A percentile compares a stretch with the other conserved stretches of the same genome.
phyloP scores from a whole-genome alignment of 2,888 invertebrate genomes.

The Beris morrisii region DNA sequence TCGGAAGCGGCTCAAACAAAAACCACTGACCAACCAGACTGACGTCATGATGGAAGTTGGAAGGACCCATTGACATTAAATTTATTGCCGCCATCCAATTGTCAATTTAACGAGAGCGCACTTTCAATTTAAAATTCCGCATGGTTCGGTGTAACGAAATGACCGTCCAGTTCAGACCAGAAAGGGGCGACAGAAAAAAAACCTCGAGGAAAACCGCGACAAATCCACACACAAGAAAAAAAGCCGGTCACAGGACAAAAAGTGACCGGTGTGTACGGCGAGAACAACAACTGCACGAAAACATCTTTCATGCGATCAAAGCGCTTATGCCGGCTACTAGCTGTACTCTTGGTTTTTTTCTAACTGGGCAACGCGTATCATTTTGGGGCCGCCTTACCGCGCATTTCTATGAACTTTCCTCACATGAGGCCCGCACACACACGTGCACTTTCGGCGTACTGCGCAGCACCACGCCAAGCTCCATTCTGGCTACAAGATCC shows the following conservation, averaged over 20 bases:
- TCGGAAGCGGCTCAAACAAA: slow-evolving; percentile 22
- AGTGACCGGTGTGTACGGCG: slow-evolving; percentile 5
- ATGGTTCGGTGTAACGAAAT: slow-evolving; percentile 12
- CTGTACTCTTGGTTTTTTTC: slow-evolving; percentile 39
- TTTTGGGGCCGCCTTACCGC: not conserved
- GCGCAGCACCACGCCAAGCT: slow-evolving; percentile 3
- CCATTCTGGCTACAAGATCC: not conserved
- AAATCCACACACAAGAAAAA: not conserved
- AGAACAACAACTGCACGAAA: not conserved
- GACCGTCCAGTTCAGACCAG: not conserved
- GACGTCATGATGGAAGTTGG: slow-evolving; percentile 35
- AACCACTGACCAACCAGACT: slow-evolving; percentile 22
- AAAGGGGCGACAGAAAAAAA: not conserved
- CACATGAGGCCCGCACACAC: not conserved
- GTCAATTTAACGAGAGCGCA: slow-evolving; percentile 43
- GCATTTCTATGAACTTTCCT: slow-evolving; percentile 6
- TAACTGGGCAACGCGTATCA: not conserved
- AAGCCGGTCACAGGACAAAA: not conserved
- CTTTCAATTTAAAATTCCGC: slow-evolving; percentile 40
- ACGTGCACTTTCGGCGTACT: not conserved
- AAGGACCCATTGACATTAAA: slow-evolving; percentile 39
- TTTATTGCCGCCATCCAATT: slow-evolving; percentile 43
- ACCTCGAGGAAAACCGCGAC: not conserved
- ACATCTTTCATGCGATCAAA: slow-evolving; percentile 38
- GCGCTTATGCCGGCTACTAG: slow-evolving; percentile 44